Conservation (phyloP, 2,113 vertebrate species). For the Nymphicus hollandicus region DNA sequence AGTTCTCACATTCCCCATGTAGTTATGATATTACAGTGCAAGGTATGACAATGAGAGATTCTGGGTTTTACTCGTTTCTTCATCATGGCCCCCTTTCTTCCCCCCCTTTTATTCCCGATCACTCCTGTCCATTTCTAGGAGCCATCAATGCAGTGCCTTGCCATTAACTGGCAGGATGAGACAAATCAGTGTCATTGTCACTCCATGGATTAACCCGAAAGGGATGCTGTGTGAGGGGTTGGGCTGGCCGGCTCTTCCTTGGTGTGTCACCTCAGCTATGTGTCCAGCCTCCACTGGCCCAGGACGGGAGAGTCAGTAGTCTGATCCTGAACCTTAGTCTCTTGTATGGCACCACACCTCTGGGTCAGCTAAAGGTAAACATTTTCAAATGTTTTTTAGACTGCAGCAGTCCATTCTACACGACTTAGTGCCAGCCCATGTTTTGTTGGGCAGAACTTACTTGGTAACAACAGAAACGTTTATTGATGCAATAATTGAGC, state of each 20-base stretch:
- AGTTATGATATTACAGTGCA: slow-evolving; percentile 47
- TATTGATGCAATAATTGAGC: neutral
- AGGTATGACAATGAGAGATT: slow-evolving; percentile 49
- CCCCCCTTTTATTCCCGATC: slow-evolving; percentile 67
- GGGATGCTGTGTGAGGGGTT: slow-evolving; percentile 75
- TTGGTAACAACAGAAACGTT: neutral
- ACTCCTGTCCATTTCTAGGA: slow-evolving; percentile 76
- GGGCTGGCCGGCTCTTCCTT: slow-evolving; percentile 70
- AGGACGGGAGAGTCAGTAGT: slow-evolving; percentile 69
- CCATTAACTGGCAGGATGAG: slow-evolving; percentile 72
- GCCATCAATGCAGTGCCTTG: slow-evolving; percentile 71
- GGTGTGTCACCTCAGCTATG: slow-evolving; percentile 73
- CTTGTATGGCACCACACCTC: slow-evolving; percentile 70
- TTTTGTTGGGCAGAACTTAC: neutral
- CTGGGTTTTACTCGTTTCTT: slow-evolving; percentile 72
- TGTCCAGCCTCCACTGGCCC: slow-evolving; percentile 70
- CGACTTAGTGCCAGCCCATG: neutral
- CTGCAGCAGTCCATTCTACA: slow-evolving; percentile 52
- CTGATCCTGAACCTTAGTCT: slow-evolving; percentile 74
- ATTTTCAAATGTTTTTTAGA: slow-evolving; percentile 67
- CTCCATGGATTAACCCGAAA: slow-evolving; percentile 73
- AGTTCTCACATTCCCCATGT: slow-evolving; percentile 18
- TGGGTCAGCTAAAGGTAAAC: slow-evolving; percentile 75
- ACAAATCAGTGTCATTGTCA: slow-evolving; percentile 73
- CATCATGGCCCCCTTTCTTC: slow-evolving; percentile 64